Evolutionary conservation across 2,797 vertebrate genomes (phyloP), one percentile per base, ranked within the genome.

Genomic region (Remorina albescens): DNA sequence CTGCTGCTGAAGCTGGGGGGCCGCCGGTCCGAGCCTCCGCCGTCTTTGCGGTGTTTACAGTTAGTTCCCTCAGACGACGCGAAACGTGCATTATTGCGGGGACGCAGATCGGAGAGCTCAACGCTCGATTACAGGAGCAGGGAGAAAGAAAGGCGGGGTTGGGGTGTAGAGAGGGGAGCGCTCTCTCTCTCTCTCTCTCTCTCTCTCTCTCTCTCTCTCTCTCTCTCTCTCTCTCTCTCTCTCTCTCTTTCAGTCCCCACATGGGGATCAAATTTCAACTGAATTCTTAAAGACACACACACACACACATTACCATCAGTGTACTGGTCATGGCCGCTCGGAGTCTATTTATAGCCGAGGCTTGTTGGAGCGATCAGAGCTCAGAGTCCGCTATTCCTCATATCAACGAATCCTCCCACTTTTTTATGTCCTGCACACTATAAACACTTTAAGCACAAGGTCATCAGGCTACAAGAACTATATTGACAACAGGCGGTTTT

Each of bases 201-300:
- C 70, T 49, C 76, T 51, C 61, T 28, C 44, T 32, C 50, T 23
- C 25, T 28, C 67, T 44, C 76, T 51, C 61, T 28, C 39, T 32
- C 50, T 21, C 25, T 42, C 47, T 25, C 28, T 41, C 39, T 13
- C 63, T 18, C 71, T 10, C 59, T 42, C 59, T 39, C 69, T 47
- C 75, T 50, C 61, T 26, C 42, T 32, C 49, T n/a, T n/a, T n/a
- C n/a, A n/a, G n/a, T n/a, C 23, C 67, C 34, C 69, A 55, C 59
- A 54, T 66, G 37, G 59, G 53, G 53, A 83, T 94, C 91, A 83
- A 81, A 84, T 94, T 93, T 90, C 92, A 91, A 60, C 76, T 71
- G 81, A 67, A 72, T 81, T 87, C 92, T 94, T 94, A 94, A 94
- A 95, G 93, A 85, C 11, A 89, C 80, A 94, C 57, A 71, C 74